phyloP scores from a whole-genome alignment of 2,797 vertebrate genomes.

The Myoxocephalus aenaeus region DNA sequence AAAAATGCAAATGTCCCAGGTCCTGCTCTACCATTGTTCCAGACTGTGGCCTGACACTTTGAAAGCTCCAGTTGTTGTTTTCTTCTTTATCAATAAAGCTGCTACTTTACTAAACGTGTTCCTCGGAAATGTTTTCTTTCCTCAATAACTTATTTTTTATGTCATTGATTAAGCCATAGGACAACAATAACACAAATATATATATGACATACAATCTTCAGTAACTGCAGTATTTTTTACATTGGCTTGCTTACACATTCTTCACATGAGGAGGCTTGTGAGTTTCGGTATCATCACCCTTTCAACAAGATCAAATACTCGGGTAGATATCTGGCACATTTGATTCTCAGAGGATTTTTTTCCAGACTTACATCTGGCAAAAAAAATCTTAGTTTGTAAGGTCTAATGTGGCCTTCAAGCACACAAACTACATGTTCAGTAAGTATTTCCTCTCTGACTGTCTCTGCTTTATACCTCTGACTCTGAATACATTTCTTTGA shows the following conservation, averaged over 20 bases:
- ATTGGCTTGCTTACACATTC: too few relatives aligned
- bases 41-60: neutral
- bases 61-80: neutral
- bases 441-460: neutral
- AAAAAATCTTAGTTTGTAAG: neutral
- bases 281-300: neutral
- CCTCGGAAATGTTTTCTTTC: neutral
- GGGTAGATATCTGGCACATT: neutral
- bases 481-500: slow-evolving; percentile 27
- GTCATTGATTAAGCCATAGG: neutral
- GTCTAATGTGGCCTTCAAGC: neutral
- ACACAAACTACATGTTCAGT: neutral
- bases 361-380: neutral
- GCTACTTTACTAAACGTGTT: neutral
- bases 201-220: too few relatives aligned
- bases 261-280: neutral
- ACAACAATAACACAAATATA: neutral
- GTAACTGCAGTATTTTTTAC: too few relatives aligned
- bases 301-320: neutral
- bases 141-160: neutral
- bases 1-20: neutral
- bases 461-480: slow-evolving; percentile 30
- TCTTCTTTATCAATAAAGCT: neutral
- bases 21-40: neutral
- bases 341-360: neutral